Conservation (phyloP, 2,797 vertebrate genomes). For the Astyanax mexicanus region DNA sequence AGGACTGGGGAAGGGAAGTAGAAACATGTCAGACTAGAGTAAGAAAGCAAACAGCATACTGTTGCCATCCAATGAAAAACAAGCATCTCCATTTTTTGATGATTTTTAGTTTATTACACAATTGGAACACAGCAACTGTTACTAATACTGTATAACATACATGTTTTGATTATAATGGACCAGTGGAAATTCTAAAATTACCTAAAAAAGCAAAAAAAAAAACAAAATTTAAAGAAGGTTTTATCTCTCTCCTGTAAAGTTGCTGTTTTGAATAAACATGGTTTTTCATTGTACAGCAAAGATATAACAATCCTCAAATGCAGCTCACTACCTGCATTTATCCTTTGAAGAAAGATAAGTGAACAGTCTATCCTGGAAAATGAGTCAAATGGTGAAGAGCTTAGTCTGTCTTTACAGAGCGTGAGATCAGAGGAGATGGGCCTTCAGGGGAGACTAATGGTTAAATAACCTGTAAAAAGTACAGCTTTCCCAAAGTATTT, state of each 20-base stretch:
- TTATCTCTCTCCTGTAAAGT: no score
- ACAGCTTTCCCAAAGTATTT: slow-evolving; percentile 10
- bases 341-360: slow-evolving; percentile 78
- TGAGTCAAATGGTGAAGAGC: slow-evolving; percentile 72
- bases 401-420: slow-evolving; percentile 41
- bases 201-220: no score
- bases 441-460: slow-evolving; percentile 18
- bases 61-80: no score
- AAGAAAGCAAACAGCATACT: slow-evolving; percentile 73
- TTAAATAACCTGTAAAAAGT: not conserved
- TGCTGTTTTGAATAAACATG: no score
- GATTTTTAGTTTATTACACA: no score
- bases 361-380: slow-evolving; percentile 80
- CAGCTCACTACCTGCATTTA: slow-evolving; percentile 72
- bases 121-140: no score
- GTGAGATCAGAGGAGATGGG: slow-evolving; percentile 10
- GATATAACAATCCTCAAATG: slow-evolving; percentile 79
- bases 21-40: slow-evolving; percentile 70
- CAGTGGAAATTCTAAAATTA: no score
- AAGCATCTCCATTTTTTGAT: no score
- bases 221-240: no score
- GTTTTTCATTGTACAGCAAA: no score
- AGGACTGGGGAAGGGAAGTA: slow-evolving; percentile 32
- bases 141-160: no score
- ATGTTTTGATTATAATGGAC: no score